Evolutionary conservation across 2,113 vertebrate genomes (phyloP).

Genomic region (Todiramphus chloris): DNA sequence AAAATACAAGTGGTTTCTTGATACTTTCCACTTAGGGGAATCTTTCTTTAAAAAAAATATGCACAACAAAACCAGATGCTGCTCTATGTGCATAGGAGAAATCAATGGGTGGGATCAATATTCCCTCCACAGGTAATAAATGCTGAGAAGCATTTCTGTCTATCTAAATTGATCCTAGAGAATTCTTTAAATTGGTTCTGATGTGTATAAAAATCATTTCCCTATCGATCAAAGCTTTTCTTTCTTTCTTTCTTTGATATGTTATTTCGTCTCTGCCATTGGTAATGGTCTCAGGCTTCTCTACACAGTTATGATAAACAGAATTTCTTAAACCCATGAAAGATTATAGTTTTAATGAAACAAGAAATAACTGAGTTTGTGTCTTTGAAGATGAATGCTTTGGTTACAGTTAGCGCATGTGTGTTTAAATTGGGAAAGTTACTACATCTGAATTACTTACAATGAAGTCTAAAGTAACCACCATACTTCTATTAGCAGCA

Average conservation of each 20-base stretch:
- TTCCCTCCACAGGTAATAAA: conserved; percentile 80
- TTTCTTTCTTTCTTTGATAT: conserved; percentile 59
- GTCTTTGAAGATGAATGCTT: conserved; percentile 37
- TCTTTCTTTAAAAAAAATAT: conserved; percentile 42
- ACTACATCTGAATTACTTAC: conserved; percentile 8
- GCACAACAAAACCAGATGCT: conserved; percentile 60
- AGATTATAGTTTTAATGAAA: conserved; percentile 47
- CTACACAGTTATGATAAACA: conserved; percentile 49
- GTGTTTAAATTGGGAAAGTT: neutral
- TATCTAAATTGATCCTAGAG: conserved; percentile 78
- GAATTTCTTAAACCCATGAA: conserved; percentile 36
- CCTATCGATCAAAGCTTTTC: conserved; percentile 76
- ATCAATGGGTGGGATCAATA: conserved; percentile 81
- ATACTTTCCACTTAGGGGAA: conserved; percentile 68
- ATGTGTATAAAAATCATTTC: conserved; percentile 84
- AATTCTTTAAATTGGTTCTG: conserved; percentile 82
- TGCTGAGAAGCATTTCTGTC: conserved; percentile 83
- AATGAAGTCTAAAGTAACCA: neutral
- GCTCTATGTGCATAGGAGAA: conserved; percentile 63
- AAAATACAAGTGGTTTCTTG: conserved; percentile 68
- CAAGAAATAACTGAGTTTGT: conserved; percentile 32
- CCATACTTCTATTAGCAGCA: neutral
- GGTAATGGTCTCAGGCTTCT: conserved; percentile 19
- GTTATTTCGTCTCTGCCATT: conserved; percentile 64
- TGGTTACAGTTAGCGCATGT: conserved; percentile 11